Evolutionary conservation across 2,113 vertebrate species (phyloP), one percentile per base, ranked within the genome.

Genomic region (Scalopus aquaticus): DNA sequence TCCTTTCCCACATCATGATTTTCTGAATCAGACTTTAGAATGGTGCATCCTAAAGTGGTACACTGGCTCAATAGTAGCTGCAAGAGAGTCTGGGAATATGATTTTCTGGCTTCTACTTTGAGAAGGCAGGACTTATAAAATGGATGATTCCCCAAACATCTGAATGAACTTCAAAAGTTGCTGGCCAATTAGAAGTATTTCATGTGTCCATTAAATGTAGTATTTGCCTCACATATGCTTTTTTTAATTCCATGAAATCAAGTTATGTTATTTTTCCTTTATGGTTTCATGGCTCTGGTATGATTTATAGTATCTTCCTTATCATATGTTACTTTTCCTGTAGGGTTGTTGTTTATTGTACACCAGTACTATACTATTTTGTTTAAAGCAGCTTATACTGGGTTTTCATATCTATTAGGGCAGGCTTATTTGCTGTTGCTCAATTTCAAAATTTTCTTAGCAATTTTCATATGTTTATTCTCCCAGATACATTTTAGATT

Each of bases 381-480:
- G 11, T 37, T 94, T 80, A 95, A 64, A 65, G 81, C 56, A 35
- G 26, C 76, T 72, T 39, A 28, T 42, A 42, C 35, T 77, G 32
- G 6, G 5, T 74, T 62, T 88, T 90, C 58, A 19, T 15, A 42
- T 46, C 30, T 88, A 90, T 4, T 22, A 92, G 51, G 58, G 24
- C 6, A 67, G 87, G 77, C 20, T 51, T 32, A 8, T 72, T 62
- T 76, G 12, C 17, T n/a, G 37, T 51, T 51, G 30, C 49, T 88
- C 42, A 12, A 73, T 49, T 93, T 96, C 24, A 88, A 69, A 44
- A 32, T 83, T 92, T 94, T 86, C 81, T 95, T 42, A 87, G 77
- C 13, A 64, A 54, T 95, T 90, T 95, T 94, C 49, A 64, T 20
- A 39, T n/a, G 22, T 82, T 88, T 92, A 74, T 91, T 82, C 69